phyloP scores from a whole-genome alignment of 2,797 vertebrate species.

The Epinephelus malabaricus region DNA sequence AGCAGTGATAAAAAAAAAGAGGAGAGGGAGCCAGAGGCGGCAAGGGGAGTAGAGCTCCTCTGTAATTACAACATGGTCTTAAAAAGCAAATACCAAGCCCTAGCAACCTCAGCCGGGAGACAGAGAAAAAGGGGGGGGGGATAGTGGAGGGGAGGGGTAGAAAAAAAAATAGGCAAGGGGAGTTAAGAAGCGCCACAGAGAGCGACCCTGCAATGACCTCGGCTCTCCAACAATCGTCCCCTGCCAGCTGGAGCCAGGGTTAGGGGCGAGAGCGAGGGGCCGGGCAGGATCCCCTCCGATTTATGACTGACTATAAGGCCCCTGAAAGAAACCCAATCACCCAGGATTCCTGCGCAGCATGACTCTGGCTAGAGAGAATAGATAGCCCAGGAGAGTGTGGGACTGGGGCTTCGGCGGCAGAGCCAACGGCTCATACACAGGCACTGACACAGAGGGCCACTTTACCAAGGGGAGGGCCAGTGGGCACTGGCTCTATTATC shows the following conservation, averaged over 20 bases:
- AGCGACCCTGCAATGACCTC: constrained; percentile 88
- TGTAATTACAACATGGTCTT: constrained; percentile 90
- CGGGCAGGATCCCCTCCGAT: constrained; percentile 85
- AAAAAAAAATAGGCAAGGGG: constrained; percentile 77
- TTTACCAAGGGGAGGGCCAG: constrained; percentile 77
- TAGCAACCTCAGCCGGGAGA: constrained; percentile 87
- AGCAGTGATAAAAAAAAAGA: constrained; percentile 78
- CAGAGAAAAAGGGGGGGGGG: constrained; percentile 68
- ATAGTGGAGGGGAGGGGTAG: constrained; percentile 61
- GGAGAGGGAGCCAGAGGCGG: constrained; percentile 76
- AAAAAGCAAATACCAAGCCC: constrained; percentile 91
- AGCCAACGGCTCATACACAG: constrained; percentile 76
- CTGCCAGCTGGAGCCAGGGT: constrained; percentile 90
- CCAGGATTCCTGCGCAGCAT: constrained; percentile 91
- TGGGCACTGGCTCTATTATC: constrained; percentile 80
- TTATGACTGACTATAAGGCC: constrained; percentile 88
- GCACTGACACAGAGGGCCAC: constrained; percentile 80
- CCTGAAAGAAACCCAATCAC: constrained; percentile 91
- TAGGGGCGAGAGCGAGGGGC: constrained; percentile 83
- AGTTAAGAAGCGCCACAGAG: constrained; percentile 87
- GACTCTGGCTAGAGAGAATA: constrained; percentile 86
- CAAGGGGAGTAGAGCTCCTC: constrained; percentile 84
- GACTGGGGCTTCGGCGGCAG: constrained; percentile 68
- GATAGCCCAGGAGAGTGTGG: constrained; percentile 83
- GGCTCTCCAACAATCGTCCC: constrained; percentile 85